These are phyloP conservation scores for Diaprepes abbreviatus DNA, from an alignment of 2,888 invertebrate species.

Conservation along the genomic window DNA sequence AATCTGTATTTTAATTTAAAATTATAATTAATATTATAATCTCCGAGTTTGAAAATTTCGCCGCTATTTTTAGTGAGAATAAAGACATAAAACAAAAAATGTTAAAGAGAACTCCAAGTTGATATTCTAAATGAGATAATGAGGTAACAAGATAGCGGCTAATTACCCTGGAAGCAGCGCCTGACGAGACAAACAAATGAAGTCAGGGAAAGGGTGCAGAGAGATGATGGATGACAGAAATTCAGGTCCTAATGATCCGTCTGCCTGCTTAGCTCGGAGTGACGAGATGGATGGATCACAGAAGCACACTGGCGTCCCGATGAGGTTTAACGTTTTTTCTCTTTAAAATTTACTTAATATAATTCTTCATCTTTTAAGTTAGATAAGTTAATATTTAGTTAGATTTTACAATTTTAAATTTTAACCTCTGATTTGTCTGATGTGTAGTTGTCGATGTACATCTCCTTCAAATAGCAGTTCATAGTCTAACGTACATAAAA, in stretches of 20 bases:
- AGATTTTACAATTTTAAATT: no score
- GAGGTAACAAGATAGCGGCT: slow-evolving; percentile 46
- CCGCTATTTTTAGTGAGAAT: not conserved
- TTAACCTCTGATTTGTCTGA: no score
- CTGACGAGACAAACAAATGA: slow-evolving; percentile 20
- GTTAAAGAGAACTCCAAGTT: slow-evolving; percentile 9
- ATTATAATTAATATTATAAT: no score
- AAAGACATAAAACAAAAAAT: not conserved
- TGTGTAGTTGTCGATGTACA: no score
- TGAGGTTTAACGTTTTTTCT: no score
- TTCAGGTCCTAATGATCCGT: slow-evolving; percentile 38
- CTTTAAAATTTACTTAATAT: no score
- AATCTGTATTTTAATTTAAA: no score
- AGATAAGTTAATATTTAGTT: no score
- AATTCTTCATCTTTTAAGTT: no score
- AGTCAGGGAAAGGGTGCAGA: slow-evolving; percentile 37
- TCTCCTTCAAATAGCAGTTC: no score
- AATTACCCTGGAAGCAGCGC: slow-evolving; percentile 34
- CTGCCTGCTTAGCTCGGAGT: slow-evolving; percentile 27
- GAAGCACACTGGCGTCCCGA: slow-evolving; percentile 3
- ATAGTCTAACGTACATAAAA: no score
- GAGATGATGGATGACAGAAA: slow-evolving; percentile 45
- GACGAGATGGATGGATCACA: slow-evolving; percentile 26
- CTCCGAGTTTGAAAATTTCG: no score
- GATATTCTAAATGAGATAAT: slow-evolving; percentile 43